Base-by-base conservation (phyloP, 1,140 invertebrate species). In the Polypedilum pembai region DNA sequence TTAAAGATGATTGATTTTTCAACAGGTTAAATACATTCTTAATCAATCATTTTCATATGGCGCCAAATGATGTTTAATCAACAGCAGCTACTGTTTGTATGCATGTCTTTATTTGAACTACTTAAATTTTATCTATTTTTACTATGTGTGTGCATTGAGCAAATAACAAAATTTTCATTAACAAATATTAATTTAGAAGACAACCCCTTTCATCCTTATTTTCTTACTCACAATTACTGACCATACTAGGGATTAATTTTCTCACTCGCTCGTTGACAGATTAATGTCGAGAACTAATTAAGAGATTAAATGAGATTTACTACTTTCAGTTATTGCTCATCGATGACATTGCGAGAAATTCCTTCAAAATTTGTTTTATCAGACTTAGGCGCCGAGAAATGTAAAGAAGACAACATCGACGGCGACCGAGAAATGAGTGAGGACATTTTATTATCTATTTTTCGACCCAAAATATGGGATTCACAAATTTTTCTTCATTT, bases 21-120 rank as follows among this genome's bases (percentile, higher is more conserved):
- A 56, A 56, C 45, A 56, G 45, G 45, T 56, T 56, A 56, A 56
- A 56, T 12, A 56, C 45, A 56, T 15, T 56, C n/a, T 56, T 56
- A 56, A 56, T 56, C 45, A 56, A 56, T 56, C 45, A 56, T 56
- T 56, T 56, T 56, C 45, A 56, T 56, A 56, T 56, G 45, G 45
- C 45, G 45, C 45, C 45, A 56, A 33, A n/a, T 56, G 45, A 56
- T n/a, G 12, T 56, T 56, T 56, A 56, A 56, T 56, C 45, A 56
- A 56, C 45, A 56, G 45, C n/a, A 33, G 45, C 45, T 56, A 56
- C 45, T 56, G 45, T 56, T 56, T 15, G 45, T 56, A 56, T 33
- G 24, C 24, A 33, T 33, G 24, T 33, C 24, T 33, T 5, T 33
- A 33, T 33, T 33, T 33, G 5, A 33, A 33, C 24, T 33, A 33